Evolutionary conservation across 2,888 invertebrate genomes (phyloP).

Genomic region (Ophion slaviceki): DNA sequence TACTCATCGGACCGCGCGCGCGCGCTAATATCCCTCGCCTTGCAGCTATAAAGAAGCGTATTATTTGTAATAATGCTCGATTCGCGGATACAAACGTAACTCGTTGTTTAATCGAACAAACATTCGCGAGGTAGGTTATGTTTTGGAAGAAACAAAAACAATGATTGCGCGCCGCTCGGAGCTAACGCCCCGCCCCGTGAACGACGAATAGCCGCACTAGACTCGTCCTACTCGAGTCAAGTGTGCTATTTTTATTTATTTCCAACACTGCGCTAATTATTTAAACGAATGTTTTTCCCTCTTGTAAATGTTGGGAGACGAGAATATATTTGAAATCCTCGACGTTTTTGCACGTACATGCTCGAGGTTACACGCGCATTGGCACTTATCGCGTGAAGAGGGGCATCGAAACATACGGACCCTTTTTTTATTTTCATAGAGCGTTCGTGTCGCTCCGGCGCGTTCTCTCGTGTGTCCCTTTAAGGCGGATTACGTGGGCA

Average conservation of each 20-base stretch:
- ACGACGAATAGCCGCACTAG: not conserved
- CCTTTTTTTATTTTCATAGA: not conserved
- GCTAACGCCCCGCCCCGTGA: not conserved
- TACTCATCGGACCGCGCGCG: conserved; percentile 21
- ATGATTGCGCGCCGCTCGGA: conserved; percentile 1
- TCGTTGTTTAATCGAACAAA: not conserved
- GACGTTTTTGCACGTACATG: not conserved
- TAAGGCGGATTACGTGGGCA: not conserved
- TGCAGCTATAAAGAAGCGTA: too few species aligned
- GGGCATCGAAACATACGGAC: not conserved
- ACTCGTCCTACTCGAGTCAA: not conserved
- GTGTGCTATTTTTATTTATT: not conserved
- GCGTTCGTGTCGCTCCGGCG: not conserved
- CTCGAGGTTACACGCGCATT: not conserved
- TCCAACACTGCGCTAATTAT: not conserved
- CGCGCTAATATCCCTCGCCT: too few species aligned
- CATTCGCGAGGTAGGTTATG: conserved; percentile 52
- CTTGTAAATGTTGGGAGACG: too few species aligned
- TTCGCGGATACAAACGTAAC: not conserved
- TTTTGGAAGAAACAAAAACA: conserved; percentile 57
- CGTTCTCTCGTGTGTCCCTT: not conserved
- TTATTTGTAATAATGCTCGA: not conserved
- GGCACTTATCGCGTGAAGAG: not conserved
- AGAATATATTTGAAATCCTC: not conserved
- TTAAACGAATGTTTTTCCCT: not conserved